These are phyloP conservation scores for Brevipalpus yothersi DNA, from an alignment of 1,140 invertebrate species.

Conservation along the genomic window DNA sequence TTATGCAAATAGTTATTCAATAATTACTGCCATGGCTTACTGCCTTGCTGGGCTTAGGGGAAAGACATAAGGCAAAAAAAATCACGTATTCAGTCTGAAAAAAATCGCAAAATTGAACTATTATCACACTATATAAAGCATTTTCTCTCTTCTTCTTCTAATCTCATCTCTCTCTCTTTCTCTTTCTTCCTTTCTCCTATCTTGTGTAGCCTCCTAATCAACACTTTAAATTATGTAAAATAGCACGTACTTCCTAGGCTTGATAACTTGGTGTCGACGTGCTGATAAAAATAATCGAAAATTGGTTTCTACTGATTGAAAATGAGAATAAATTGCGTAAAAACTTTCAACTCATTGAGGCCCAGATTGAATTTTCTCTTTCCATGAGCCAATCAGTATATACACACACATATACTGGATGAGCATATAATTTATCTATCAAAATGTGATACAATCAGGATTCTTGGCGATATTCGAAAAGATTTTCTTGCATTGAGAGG, in stretches of 20 bases:
- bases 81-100: too few relatives aligned
- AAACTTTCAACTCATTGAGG: background rate
- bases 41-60: background rate
- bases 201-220: background rate
- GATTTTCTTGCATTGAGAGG: too few relatives aligned
- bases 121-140: too few relatives aligned
- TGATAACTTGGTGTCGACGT: background rate
- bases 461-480: too few relatives aligned
- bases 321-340: background rate
- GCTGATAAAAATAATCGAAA: background rate
- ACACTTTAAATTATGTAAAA: background rate
- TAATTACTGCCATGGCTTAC: background rate
- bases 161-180: background rate
- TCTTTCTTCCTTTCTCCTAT: background rate
- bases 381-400: background rate
- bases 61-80: background rate
- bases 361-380: background rate
- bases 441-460: too few relatives aligned
- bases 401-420: too few relatives aligned
- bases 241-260: background rate
- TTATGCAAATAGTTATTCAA: background rate
- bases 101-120: too few relatives aligned
- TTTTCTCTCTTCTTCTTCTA: background rate
- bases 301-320: background rate
- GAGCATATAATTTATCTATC: too few relatives aligned